phyloP scores from a whole-genome alignment of 2,113 vertebrate genomes.

The Saguinus imperator region DNA sequence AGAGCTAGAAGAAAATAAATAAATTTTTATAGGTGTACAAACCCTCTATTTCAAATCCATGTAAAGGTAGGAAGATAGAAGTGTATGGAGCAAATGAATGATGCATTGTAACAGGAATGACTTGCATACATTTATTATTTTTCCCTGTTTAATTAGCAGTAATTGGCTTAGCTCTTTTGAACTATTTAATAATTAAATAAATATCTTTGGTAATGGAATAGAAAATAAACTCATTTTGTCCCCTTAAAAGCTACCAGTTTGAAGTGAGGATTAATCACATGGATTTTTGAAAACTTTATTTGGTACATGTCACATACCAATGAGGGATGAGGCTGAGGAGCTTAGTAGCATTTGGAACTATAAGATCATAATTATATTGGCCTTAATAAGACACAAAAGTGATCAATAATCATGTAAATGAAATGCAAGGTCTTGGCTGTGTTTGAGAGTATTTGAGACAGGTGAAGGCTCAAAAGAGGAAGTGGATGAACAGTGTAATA shows the following conservation, averaged over 20 bases:
- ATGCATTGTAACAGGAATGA: not conserved
- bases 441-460: not conserved
- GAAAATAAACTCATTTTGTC: not conserved
- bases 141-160: not conserved
- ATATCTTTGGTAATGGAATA: conserved; percentile 3
- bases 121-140: conserved; percentile 17
- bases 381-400: not conserved
- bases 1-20: conserved; percentile 36
- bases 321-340: not conserved
- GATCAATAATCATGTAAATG: not conserved
- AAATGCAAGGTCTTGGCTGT: not conserved
- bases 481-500: not conserved
- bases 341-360: not conserved
- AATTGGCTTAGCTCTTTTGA: not conserved
- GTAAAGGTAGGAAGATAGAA: not conserved
- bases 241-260: not conserved
- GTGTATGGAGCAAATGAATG: not conserved
- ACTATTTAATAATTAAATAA: conserved; percentile 26
- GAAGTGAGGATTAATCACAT: not conserved
- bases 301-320: not conserved
- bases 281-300: not conserved
- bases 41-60: conserved; percentile 12
- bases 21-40: not conserved
- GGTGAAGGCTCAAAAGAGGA: not conserved
- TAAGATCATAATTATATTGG: not conserved